Evolutionary conservation across 2,888 invertebrate genomes (phyloP), one percentile per base, ranked within the genome.

Genomic region (Gastrophysa polygoni): DNA sequence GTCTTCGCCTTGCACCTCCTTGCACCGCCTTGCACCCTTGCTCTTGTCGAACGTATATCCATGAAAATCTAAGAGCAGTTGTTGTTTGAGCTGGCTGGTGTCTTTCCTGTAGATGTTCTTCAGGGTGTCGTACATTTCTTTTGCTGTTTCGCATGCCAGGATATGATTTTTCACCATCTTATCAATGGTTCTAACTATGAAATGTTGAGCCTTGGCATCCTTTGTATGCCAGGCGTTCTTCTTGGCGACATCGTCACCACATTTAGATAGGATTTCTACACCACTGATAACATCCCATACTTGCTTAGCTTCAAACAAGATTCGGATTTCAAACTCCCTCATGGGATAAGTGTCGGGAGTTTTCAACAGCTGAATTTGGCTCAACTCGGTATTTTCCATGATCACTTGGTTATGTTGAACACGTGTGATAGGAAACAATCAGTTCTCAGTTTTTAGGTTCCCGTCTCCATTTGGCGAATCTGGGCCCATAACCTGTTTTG

Each of bases 91-190:
- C 21, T 49, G 49, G 24, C 24, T 49, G 7, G 49, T 24, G 8
- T 49, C 49, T 20, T n/a, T 48, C 21, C 28, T 21, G 24, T 49
- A 49, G n/a, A 49, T 49, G 49, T 4, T 49, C 10, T 49, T 14
- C 14, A 49, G 21, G 7, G 21, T 49, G 16, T 49, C 24, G 11
- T 24, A 49, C 49, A 49, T 49, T 10, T 49, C 24, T 49, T 49
- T 11, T n/a, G 49, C 24, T 21, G 49, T 49, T 14, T 20, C n/a
- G 16, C 49, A 49, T 16, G 21, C 21, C 28, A 49, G 21, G 14
- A 48, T 49, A 49, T 49, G 49, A 14, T 21, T 21, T 49, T 16
- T 21, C 8, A 49, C 49, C 16, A 14, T 7, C 10, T 16, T 49
- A 28, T 49, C 49, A 14, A 49, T 49, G 28, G 49, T 24, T 49